Conservation (phyloP, 2,888 invertebrate genomes). For the Ophioninae sp. region DNA sequence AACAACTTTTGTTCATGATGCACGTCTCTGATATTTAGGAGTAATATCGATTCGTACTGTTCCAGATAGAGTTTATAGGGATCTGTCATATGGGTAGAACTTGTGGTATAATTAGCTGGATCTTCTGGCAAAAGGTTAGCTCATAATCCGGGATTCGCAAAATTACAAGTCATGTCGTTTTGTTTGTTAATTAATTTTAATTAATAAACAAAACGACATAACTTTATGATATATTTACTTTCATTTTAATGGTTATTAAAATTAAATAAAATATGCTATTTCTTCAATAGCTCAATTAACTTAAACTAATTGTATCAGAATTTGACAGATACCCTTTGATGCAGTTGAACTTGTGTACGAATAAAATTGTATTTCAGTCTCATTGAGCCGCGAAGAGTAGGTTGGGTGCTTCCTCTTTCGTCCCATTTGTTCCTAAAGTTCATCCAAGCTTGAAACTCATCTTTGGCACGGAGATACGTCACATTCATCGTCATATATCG, state of each 20-base stretch:
- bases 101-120: too few relatives aligned
- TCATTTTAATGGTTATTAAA: too few relatives aligned
- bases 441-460: constrained; percentile 40
- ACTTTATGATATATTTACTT: too few relatives aligned
- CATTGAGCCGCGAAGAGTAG: neutral
- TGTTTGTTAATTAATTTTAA: too few relatives aligned
- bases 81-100: too few relatives aligned
- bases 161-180: too few relatives aligned
- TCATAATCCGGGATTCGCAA: too few relatives aligned
- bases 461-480: constrained; percentile 47
- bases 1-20: neutral
- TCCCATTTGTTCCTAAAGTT: neutral
- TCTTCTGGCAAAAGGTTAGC: too few relatives aligned
- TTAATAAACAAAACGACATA: too few relatives aligned
- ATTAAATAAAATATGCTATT: too few relatives aligned
- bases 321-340: neutral
- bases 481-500: constrained; percentile 40
- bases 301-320: too few relatives aligned
- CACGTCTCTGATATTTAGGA: neutral
- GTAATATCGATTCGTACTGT: neutral
- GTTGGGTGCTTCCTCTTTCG: neutral
- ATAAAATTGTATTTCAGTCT: neutral
- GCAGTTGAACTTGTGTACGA: neutral
- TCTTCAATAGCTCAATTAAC: too few relatives aligned
- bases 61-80: neutral